phyloP scores from a whole-genome alignment of 1,140 invertebrate species.

The Copidosoma floridanum region DNA sequence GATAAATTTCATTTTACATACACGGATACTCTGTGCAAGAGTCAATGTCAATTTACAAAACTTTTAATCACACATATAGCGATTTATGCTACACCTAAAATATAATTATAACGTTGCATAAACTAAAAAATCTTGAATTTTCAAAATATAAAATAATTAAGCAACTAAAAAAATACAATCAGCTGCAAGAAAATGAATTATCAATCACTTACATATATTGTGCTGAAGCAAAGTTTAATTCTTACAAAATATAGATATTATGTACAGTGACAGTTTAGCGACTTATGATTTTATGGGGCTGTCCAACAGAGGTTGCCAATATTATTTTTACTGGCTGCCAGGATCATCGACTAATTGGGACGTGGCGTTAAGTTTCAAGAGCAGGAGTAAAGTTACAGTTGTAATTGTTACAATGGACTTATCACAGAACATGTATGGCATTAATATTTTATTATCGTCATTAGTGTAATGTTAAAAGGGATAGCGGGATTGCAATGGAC shows the following conservation, averaged over 20 bases:
- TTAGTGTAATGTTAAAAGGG: slow-evolving; percentile 34
- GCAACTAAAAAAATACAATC: slow-evolving; percentile 11
- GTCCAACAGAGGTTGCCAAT: slow-evolving; percentile 39
- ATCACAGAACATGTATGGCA: slow-evolving; percentile 62
- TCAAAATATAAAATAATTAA: slow-evolving; percentile 19
- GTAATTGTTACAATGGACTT: slow-evolving; percentile 58
- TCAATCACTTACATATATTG: slow-evolving; percentile 18
- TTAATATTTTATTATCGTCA: slow-evolving; percentile 56
- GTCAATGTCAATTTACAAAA: slow-evolving; percentile 24
- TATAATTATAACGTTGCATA: slow-evolving; percentile 24
- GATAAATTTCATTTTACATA: slow-evolving; percentile 12
- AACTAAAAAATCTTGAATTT: slow-evolving; percentile 23
- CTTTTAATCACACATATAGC: slow-evolving; percentile 22
- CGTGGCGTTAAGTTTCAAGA: slow-evolving; percentile 35
- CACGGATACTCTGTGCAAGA: slow-evolving; percentile 14
- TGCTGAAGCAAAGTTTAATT: slow-evolving; percentile 28
- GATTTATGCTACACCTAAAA: slow-evolving; percentile 25
- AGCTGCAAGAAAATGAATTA: slow-evolving; percentile 2
- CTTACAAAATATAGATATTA: slow-evolving; percentile 40
- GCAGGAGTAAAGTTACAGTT: slow-evolving; percentile 50
- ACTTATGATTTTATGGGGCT: slow-evolving; percentile 40
- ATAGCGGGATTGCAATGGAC: too few relatives aligned
- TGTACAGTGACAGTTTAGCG: slow-evolving; percentile 26
- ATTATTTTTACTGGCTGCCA: slow-evolving; percentile 48
- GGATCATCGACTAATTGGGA: slow-evolving; percentile 41